Evolutionary conservation across 2,888 invertebrate species (phyloP), one percentile per base, ranked within the genome.

Genomic region (Gastrophysa polygoni): DNA sequence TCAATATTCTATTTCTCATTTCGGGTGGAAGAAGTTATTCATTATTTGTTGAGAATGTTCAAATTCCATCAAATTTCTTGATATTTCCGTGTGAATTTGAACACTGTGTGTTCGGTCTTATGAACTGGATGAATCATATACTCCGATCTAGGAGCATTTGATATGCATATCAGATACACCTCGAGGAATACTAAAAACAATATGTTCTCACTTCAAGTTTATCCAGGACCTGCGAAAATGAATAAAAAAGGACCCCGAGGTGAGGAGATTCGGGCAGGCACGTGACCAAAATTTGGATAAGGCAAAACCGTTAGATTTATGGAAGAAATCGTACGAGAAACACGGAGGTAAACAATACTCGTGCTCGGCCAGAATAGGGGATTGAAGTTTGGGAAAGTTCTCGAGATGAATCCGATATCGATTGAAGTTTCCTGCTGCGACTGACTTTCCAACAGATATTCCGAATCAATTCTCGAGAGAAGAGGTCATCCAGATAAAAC

Each of bases 321-420:
- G 24, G 21, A 6, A 54, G 57, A 49, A 59, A 54, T 24, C 29
- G 24, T 17, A 49, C 29, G 18, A 54, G 59, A 60, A 59, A 54
- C 64, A 20, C 46, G 48, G 54, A 58, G 66, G 61, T 66, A 66
- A 71, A 69, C 68, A 67, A 47, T 50, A 21, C 52, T 59, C 63
- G 62, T 67, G 66, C 64, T 64, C 62, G 66, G 67, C 69, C 64
- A 61, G 16, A 54, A 54, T 54, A 46, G 21, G 63, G 66, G 66
- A 68, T 66, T 58, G 67, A 62, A 68, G 64, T 71, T 70, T 64
- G 66, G 68, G 66, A 70, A 70, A 66, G 68, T 70, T 64, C 48
- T 50, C 66, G 63, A 66, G 52, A 69, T 71, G 67, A 71, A 71
- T 67, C 62, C 48, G 66, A 64, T 69, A 71, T 71, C 66, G 71